These are phyloP conservation scores for Myripristis murdjan DNA, from an alignment of 2,797 vertebrate genomes.

Conservation along the genomic window DNA sequence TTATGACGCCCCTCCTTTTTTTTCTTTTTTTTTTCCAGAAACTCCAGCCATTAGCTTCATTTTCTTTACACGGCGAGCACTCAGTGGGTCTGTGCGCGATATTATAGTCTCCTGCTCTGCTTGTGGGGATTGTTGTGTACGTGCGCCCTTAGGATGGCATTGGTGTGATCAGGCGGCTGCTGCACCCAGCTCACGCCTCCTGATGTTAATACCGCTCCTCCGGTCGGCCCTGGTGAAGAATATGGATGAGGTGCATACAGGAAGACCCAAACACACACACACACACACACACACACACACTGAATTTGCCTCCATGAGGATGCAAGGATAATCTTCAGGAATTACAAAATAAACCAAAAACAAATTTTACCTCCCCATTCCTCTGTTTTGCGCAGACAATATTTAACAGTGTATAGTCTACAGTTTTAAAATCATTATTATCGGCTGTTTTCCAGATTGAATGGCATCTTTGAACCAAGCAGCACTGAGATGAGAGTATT, in stretches of 20 bases:
- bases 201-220: conserved; percentile 30
- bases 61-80: conserved; percentile 24
- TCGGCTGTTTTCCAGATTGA: conserved; percentile 13
- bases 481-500: no score
- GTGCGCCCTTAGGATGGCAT: conserved; percentile 22
- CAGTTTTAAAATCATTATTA: no score
- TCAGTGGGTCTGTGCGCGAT: conserved; percentile 8
- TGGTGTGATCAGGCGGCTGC: conserved; percentile 49
- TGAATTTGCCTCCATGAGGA: conserved; percentile 41
- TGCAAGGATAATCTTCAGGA: conserved; percentile 34
- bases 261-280: no score
- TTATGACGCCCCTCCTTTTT: conserved; percentile 73
- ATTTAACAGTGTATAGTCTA: background rate
- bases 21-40: conserved; percentile 29
- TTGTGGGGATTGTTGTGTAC: background rate
- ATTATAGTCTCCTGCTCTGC: conserved; percentile 3
- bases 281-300: conserved; percentile 19
- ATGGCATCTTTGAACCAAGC: conserved; percentile 22
- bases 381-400: background rate
- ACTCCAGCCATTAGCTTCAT: conserved; percentile 16
- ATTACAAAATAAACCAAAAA: conserved; percentile 4
- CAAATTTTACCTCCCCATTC: background rate
- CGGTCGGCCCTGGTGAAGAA: conserved; percentile 42
- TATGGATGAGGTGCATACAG: conserved; percentile 51
- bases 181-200: conserved; percentile 23